Evolutionary conservation across 2,797 vertebrate genomes (phyloP).

Genomic region (Gallinago stenura): DNA sequence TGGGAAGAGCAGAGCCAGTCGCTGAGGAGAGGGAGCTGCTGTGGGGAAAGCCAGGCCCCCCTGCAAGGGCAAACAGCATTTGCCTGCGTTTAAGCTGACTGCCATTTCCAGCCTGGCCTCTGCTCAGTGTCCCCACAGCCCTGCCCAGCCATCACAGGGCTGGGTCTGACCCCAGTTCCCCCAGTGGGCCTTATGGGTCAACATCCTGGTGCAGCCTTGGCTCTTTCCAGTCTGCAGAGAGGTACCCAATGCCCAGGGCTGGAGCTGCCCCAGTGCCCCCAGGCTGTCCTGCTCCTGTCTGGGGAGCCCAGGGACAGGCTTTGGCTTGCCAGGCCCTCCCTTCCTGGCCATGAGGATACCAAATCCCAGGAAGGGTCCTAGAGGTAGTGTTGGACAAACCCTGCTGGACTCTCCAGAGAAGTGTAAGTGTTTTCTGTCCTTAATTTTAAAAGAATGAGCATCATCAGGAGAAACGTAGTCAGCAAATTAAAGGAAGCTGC

Average conservation of each 20-base stretch:
- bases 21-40: not conserved
- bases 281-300: not conserved
- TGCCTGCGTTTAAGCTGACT: not conserved
- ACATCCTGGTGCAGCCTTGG: not conserved
- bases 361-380: not conserved
- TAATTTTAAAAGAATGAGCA: not conserved
- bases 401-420: not conserved
- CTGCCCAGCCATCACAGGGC: not conserved
- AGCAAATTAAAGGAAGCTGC: not conserved
- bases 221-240: not conserved
- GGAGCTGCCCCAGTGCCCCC: too few species aligned
- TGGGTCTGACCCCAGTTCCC: accelerated
- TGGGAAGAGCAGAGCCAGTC: not conserved
- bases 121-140: not conserved
- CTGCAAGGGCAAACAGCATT: not conserved
- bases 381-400: not conserved
- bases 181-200: not conserved
- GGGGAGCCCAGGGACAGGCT: too few species aligned
- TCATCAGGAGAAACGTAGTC: not conserved
- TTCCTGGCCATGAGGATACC: not conserved
- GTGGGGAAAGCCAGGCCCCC: not conserved
- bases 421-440: not conserved
- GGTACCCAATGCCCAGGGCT: not conserved
- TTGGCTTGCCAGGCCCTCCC: not conserved
- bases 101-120: not conserved